A percentile compares a stretch with the other conserved stretches of the same genome.
These are phyloP conservation scores for Drosophila algonquin DNA, from an alignment of 2,888 invertebrate species.

Conservation along the genomic window DNA sequence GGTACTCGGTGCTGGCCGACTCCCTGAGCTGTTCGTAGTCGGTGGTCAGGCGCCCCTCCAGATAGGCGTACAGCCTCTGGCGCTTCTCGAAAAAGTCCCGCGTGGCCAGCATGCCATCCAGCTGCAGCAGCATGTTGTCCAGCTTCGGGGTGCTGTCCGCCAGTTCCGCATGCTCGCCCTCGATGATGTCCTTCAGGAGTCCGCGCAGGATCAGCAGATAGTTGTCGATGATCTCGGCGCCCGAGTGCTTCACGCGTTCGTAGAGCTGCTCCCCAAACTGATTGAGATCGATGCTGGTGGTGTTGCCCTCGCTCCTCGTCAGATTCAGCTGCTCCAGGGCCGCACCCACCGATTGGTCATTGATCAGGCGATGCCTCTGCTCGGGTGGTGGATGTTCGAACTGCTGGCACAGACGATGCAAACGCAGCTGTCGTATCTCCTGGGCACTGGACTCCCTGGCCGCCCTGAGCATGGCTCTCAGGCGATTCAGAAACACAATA, in stretches of 20 bases:
- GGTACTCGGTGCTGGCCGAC: constrained; percentile 46
- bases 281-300: constrained; percentile 43
- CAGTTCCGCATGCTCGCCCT: constrained; percentile 54
- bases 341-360: constrained; percentile 53
- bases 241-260: constrained; percentile 63
- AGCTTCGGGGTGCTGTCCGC: constrained; percentile 43
- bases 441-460: constrained; percentile 66
- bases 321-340: constrained; percentile 48
- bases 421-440: constrained; percentile 72
- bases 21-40: constrained; percentile 60
- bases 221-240: constrained; percentile 77
- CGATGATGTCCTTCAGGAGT: constrained; percentile 71
- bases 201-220: constrained; percentile 69
- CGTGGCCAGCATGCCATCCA: constrained; percentile 64
- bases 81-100: constrained; percentile 77
- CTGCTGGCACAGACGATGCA: constrained; percentile 73
- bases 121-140: constrained; percentile 61
- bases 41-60: constrained; percentile 60
- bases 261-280: constrained; percentile 71
- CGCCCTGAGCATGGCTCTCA: constrained; percentile 54
- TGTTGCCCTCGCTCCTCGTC: constrained; percentile 15
- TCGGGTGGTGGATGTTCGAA: constrained; percentile 46
- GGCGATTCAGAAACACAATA: constrained; percentile 67
- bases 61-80: constrained; percentile 72
- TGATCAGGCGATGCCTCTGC: constrained; percentile 48